Evolutionary conservation across 2,888 invertebrate genomes (phyloP), one percentile per base, ranked within the genome.

Genomic region (Lasioglossum calceatum): DNA sequence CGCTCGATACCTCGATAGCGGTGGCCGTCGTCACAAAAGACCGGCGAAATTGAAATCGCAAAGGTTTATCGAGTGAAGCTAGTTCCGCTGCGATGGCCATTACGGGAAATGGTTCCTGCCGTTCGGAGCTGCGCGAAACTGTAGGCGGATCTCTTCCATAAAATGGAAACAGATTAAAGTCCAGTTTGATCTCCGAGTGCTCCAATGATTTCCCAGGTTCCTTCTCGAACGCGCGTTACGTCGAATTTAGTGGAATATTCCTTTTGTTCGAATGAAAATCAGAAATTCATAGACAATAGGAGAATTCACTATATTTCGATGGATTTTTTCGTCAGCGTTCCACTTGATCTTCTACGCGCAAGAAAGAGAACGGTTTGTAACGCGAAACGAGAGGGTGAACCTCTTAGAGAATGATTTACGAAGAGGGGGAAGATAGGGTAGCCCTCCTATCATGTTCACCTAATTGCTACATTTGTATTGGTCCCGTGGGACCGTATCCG

Each of bases 41-140:
- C 75, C 54, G 32, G 54, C n/a, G n/a, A 54, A 75, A 36, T 54
- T 75, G 75, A 75, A 54, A 75, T 75, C 54, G 36, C 75, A 71
- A 71, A 71, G 71, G 71, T 71, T 44, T 71, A 71, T 71, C 71
- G 71, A 71, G 42, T 32, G 32, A 27, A 23, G 23, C 54, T 32
- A 42, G 23, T 73, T 42, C 42, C 19, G 36, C 27, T 27, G 23
- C 50, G 58, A 58, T 42, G 47, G 16, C 23, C 71, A n/a, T 71
- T 71, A 71, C 71, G n/a, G 71, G 71, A 12, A 71, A 71, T 39
- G 71, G 42, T n/a, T n/a, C 42, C 42, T n/a, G 42, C 42, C 71
- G n/a, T 14, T 71, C 12, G n/a, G 42, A 42, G n/a, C 71, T 5
- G 71, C 14, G 71, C 71, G 42, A 42, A 71, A 42, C 42, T 14